Evolutionary conservation across 2,113 vertebrate species (phyloP).

Genomic region (Sitta europaea): DNA sequence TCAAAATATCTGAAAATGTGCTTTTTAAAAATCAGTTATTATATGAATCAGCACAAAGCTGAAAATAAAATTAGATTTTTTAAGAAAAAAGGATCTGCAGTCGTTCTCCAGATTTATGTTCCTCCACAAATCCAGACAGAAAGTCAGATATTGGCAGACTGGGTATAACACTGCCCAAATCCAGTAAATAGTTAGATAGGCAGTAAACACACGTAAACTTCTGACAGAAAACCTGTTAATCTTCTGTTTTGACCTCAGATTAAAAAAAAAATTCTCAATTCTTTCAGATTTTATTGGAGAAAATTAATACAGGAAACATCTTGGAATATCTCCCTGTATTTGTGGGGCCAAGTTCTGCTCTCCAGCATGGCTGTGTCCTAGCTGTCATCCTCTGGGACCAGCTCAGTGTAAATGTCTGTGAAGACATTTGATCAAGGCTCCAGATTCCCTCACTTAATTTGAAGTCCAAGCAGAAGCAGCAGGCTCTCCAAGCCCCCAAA

Average conservation of each 20-base stretch:
- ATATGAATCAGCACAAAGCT: not conserved
- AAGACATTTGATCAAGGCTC: not conserved
- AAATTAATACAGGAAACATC: not conserved
- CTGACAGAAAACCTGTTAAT: not conserved
- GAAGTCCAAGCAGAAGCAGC: not conserved
- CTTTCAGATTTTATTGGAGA: not conserved
- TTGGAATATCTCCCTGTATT: not conserved
- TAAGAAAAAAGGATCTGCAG: not conserved
- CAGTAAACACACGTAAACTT: not conserved
- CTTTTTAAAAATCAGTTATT: not conserved
- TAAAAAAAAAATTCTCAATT: not conserved
- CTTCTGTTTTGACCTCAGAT: not conserved
- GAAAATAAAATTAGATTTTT: constrained; percentile 22
- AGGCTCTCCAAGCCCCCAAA: not conserved
- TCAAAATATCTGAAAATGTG: not conserved
- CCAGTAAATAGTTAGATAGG: not conserved
- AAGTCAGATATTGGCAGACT: not conserved
- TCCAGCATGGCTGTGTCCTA: not conserved
- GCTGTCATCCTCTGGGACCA: not conserved
- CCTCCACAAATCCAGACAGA: not conserved
- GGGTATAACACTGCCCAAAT: not conserved
- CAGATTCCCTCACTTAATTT: not conserved
- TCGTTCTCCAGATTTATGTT: not conserved
- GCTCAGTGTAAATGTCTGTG: not conserved
- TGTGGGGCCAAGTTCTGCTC: not conserved